Conservation (phyloP, 2,797 vertebrate genomes). For the Chiroxiphia lanceolata region DNA sequence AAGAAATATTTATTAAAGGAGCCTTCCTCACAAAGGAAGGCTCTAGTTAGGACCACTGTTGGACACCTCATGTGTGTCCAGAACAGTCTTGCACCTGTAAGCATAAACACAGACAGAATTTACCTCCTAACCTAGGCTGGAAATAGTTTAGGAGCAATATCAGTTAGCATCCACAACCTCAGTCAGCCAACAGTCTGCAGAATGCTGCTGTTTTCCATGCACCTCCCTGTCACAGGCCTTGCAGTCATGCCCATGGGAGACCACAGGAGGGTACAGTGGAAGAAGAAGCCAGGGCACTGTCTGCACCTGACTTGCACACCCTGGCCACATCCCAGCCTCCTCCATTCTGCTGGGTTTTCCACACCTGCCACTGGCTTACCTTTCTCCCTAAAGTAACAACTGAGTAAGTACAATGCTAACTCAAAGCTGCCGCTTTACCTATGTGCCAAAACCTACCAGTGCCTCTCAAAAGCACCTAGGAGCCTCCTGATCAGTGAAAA, state of each 20-base stretch:
- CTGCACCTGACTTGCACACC: neutral
- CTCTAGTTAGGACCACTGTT: neutral
- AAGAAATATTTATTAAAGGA: neutral
- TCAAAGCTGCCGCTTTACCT: neutral
- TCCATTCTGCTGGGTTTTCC: neutral
- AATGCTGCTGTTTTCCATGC: neutral
- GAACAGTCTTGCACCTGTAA: neutral
- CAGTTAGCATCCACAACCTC: neutral
- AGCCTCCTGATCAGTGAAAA: constrained; percentile 51
- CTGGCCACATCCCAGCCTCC: neutral
- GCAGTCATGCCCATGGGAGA: neutral
- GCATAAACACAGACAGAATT: neutral
- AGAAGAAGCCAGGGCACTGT: neutral
- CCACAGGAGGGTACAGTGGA: rapidly evolving
- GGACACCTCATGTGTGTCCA: neutral
- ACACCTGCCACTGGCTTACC: neutral
- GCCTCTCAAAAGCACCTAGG: neutral
- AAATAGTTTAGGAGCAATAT: neutral
- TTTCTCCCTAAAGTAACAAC: neutral
- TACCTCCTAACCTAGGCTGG: neutral
- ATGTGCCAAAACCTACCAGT: rapidly evolving
- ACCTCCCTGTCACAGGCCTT: rapidly evolving
- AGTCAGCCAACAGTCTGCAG: neutral
- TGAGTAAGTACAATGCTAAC: neutral
- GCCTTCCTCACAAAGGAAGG: neutral